Base-by-base conservation (phyloP, 1,140 invertebrate species). In the Carposina sasakii region DNA sequence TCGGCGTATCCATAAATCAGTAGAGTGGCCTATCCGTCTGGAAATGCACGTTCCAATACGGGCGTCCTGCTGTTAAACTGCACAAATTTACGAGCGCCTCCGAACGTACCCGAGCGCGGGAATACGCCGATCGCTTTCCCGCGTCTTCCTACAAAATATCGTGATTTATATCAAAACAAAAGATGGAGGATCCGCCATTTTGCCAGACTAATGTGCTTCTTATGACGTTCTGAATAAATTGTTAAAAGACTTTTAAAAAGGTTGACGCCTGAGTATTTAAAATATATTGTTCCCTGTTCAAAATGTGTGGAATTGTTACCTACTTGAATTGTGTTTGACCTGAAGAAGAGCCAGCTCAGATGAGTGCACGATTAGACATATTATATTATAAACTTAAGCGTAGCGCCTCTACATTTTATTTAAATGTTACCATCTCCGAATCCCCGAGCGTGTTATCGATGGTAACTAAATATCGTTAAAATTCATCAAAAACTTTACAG, bases 31-130 rank as follows among this genome's bases (percentile, higher is more conserved):
- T 81, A 81, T 83, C 75, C 78, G 70, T 79, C 76, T 39, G 50
- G 54, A 37, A 57, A 54, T 60, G n/a, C 63, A 57, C 60, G 56
- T 13, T 45, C 23, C 56, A 51, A 47, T 54, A 48, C 53, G 36
- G 67, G 67, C 70, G 53, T 66, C 79, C 74, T 73, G 79, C 79
- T 83, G 79, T 68, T 77, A 61, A 57, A 67, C 67, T 65, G 54
- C 76, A 81, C 77, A 78, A 79, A 83, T 83, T 83, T 83, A 83
- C 75, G 79, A 78, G 54, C 71, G 63, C 76, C 72, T 67, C 71
- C 58, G 71, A 58, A 70, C 72, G 59, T 67, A 54, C 64, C 61
- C 55, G 56, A 44, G 46, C 60, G 57, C 61, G 63, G 59, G 63
- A 60, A 67, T 72, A 76, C 76, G 60, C 72, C 65, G 71, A 81